phyloP scores from a whole-genome alignment of 2,888 invertebrate genomes.

The Sphaerophoria rueppellii region DNA sequence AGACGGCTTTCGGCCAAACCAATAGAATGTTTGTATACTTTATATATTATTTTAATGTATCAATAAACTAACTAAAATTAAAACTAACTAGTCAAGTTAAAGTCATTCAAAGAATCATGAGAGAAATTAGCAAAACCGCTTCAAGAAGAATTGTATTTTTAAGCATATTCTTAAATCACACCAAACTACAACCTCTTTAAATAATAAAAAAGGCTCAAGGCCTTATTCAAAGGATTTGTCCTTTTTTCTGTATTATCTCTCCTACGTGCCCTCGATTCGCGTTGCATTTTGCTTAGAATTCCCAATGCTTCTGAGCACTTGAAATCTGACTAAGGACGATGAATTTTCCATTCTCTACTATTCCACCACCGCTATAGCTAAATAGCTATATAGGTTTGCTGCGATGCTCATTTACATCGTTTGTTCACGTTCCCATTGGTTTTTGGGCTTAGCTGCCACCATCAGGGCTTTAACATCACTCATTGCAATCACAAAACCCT shows the following conservation, averaged over 20 bases:
- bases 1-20: no score
- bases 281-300: slow-evolving; percentile 41
- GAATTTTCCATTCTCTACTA: slow-evolving; percentile 29
- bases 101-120: no score
- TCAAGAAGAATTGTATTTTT: no score
- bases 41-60: no score
- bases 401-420: slow-evolving; percentile 32
- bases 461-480: slow-evolving; percentile 42
- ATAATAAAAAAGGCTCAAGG: slow-evolving; percentile 8
- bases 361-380: neutral
- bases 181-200: no score
- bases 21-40: no score
- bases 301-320: slow-evolving; percentile 38
- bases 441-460: slow-evolving; percentile 33
- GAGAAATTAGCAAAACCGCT: no score
- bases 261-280: slow-evolving; percentile 7
- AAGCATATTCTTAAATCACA: no score
- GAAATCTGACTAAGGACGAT: slow-evolving; percentile 51
- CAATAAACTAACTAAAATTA: no score
- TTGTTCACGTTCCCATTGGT: neutral
- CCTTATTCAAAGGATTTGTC: neutral
- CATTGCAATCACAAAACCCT: slow-evolving; percentile 52
- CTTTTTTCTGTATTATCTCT: neutral
- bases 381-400: slow-evolving; percentile 4
- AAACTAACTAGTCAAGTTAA: no score